Evolutionary conservation across 1,140 invertebrate species (phyloP).

Genomic region (Spodoptera litura): DNA sequence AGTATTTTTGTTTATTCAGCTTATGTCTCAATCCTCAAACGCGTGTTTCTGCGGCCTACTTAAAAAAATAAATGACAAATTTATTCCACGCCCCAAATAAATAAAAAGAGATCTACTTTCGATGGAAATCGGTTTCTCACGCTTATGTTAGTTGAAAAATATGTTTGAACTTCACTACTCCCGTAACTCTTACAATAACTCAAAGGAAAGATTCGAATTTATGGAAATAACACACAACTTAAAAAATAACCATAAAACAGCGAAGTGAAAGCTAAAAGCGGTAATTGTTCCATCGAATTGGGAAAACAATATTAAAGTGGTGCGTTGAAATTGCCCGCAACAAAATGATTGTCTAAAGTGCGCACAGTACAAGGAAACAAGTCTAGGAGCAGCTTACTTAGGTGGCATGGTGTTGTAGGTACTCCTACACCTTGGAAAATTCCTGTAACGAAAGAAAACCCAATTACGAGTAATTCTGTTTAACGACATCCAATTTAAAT

Average conservation of each 20-base stretch:
- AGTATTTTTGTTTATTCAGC: slow-evolving; percentile 28
- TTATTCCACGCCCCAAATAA: slow-evolving; percentile 28
- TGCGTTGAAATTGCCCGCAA: slow-evolving; percentile 28
- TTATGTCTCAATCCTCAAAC: slow-evolving; percentile 1
- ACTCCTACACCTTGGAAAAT: slow-evolving; percentile 72
- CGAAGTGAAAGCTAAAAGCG: slow-evolving; percentile 26
- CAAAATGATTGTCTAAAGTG: slow-evolving; percentile 29
- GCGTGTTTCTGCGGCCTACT: slow-evolving; percentile 1
- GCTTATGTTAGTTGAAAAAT: neutral
- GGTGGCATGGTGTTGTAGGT: slow-evolving; percentile 74
- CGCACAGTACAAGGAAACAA: slow-evolving; percentile 11
- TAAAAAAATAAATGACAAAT: slow-evolving; percentile 20
- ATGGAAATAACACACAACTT: slow-evolving; percentile 11
- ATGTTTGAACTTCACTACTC: neutral
- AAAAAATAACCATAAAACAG: slow-evolving; percentile 31
- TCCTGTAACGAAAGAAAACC: slow-evolving; percentile 78
- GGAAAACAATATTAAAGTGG: slow-evolving; percentile 24
- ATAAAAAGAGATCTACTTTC: neutral
- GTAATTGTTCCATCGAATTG: slow-evolving; percentile 15
- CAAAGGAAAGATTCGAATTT: slow-evolving; percentile 6
- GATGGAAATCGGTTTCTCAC: neutral
- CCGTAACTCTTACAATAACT: slow-evolving; percentile 19
- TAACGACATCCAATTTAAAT: slow-evolving; percentile 33
- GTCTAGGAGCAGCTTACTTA: slow-evolving; percentile 72
- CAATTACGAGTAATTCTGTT: slow-evolving; percentile 52